These are phyloP conservation scores for Tenthredo mesomela DNA, from an alignment of 2,888 invertebrate species.

Conservation along the genomic window DNA sequence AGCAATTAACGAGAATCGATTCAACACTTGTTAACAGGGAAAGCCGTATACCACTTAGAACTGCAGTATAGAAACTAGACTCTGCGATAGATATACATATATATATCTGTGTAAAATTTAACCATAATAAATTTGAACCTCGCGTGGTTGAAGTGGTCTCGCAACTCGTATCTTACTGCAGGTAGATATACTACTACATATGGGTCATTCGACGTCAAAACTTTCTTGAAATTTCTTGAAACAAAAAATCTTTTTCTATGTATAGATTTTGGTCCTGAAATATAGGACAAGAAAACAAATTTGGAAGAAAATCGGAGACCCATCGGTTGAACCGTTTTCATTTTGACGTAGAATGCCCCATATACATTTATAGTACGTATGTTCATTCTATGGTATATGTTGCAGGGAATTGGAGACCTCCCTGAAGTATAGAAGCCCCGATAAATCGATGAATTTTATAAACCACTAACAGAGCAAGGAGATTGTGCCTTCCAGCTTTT, in stretches of 20 bases:
- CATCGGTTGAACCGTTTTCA: too few relatives aligned
- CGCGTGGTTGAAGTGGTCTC: neutral
- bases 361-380: neutral
- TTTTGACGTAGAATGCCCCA: too few relatives aligned
- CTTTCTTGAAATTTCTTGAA: too few relatives aligned
- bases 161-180: neutral
- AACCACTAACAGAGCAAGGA: neutral
- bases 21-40: neutral
- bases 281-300: too few relatives aligned
- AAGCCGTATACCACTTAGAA: neutral
- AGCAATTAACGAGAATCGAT: conserved; percentile 30
- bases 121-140: neutral
- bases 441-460: conserved; percentile 42
- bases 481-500: neutral
- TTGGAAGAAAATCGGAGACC: too few relatives aligned
- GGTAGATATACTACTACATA: neutral
- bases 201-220: too few relatives aligned
- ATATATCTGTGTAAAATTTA: neutral
- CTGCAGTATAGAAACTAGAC: neutral
- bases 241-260: too few relatives aligned
- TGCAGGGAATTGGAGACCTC: neutral
- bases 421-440: neutral
- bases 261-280: too few relatives aligned
- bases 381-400: neutral
- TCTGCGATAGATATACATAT: neutral